Base-by-base conservation (phyloP, 2,888 invertebrate species). In the Napeogenes inachia region DNA sequence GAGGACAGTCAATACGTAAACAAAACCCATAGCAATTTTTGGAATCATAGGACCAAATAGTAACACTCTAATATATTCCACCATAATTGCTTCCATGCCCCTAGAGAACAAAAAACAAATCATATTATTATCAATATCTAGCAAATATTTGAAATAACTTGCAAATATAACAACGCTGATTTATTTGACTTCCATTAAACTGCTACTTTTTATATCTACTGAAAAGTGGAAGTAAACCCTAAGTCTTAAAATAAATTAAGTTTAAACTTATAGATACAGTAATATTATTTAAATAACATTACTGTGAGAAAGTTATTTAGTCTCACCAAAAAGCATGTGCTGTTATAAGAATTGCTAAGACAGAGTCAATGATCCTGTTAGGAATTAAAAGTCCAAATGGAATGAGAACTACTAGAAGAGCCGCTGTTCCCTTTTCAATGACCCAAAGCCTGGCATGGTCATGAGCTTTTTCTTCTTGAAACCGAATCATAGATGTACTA, bases 11-110 rank as follows among this genome's bases (percentile, higher is more conserved):
- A 95, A 59, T 0, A 91, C 70, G 74, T 95, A 94, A 0, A 96
- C 91, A 0, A 91, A 62, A 1, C 80, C 87, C 70, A 94, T 85
- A 0, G 94, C 92, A 30, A 95, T 68, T 81, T 95, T 96, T 0
- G 97, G 95, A 38, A 96, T 63, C 21, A 62, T 62, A 4, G 67
- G 67, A 30, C 75, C 75, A 33, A 75, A 71, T n/a, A 75, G 62
- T 6, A 75, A 57, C 2, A 73, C 74, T 13, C 75, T 62, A 10
- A 72, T 57, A 56, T 75, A 75, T 58, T 75, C 75, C 42, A 75
- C 73, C 55, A 75, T 70, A 8, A 70, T 62, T 13, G 71, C 70
- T 59, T 71, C 71, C 63, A 71, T 62, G 3, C 71, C 68, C 71
- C 70, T 83, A 80, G 67, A 50, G 50, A 50, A 50, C 21, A 47